Conservation (phyloP, 2,888 invertebrate species). For the Eupelmus urozonus region DNA sequence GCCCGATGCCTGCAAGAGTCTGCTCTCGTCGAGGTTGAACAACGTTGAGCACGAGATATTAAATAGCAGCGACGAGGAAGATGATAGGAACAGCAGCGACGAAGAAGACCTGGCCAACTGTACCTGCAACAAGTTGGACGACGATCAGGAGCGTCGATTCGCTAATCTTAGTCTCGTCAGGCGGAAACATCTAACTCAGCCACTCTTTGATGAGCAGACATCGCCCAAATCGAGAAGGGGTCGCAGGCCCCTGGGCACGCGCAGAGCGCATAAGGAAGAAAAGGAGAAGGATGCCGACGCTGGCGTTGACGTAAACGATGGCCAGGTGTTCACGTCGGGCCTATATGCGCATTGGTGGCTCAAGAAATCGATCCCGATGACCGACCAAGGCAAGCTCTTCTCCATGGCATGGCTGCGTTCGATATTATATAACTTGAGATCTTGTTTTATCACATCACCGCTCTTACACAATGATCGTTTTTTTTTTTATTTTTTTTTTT, state of each 20-base stretch:
- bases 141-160: conserved; percentile 52
- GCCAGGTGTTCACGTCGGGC: conserved; percentile 87
- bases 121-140: conserved; percentile 37
- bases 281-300: background rate
- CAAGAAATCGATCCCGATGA: conserved; percentile 87
- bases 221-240: background rate
- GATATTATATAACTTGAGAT: conserved; percentile 30
- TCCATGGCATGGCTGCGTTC: conserved; percentile 77
- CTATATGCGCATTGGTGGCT: conserved; percentile 96
- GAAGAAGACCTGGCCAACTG: conserved; percentile 41
- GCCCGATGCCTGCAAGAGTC: conserved; percentile 73
- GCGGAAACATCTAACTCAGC: conserved; percentile 66
- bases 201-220: conserved; percentile 61
- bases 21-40: conserved; percentile 44
- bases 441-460: background rate
- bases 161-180: conserved; percentile 30
- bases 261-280: conserved; percentile 47
- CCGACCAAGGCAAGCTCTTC: conserved; percentile 75
- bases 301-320: background rate
- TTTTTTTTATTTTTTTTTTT: background rate
- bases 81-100: conserved; percentile 46
- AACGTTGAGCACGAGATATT: conserved; percentile 71
- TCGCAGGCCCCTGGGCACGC: conserved; percentile 27
- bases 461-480: background rate
- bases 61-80: conserved; percentile 31